Evolutionary conservation across 92 coral and sea anemone genomes (phyloP), one percentile per base, ranked within the genome.

Genomic region (Phenganax subtilis): DNA sequence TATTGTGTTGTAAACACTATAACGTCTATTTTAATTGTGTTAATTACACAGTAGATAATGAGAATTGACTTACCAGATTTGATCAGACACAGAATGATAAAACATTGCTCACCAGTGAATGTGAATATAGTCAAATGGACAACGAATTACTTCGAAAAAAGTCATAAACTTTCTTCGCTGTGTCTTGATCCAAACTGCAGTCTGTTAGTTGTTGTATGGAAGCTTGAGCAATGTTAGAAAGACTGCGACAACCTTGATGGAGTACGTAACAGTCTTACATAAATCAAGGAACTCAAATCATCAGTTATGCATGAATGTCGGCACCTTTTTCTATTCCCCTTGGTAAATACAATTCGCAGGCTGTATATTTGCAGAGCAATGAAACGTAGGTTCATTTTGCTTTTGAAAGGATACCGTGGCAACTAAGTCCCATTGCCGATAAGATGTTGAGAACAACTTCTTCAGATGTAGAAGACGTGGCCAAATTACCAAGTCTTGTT

Each of bases 131-230:
- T 31, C 30, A 57, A 52, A 10, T 25, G 57, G 54, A 47, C 17
- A 9, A 51, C 20, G 17, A 3, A 16, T 6, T 80, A 30, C 58
- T 77, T 52, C 27, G 60, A 63, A 94, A 94, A 87, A 94, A 94
- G 63, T 84, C 80, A 74, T 75, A 87, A 20, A 94, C 84, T 85
- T 90, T 88, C 82, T 80, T 86, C 16, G 98, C 98, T 75, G 97
- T 89, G 68, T 85, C 70, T 54, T 92, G 91, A 75, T 96, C 99
- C 84, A 96, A 82, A 82, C 97, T 96, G 85, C 97, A 96, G 86
- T 92, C 93, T 90, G 89, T 82, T n/a, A 96, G 86, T 30, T 92
- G 92, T 66, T 90, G 96, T 51, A 80, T 86, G 58, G 90, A 80
- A 15, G 99, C 99, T 80, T 72, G 87, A 47, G 97, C 93, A 63